Evolutionary conservation across 2,888 invertebrate species (phyloP).

Genomic region (Ophion slaviceki): DNA sequence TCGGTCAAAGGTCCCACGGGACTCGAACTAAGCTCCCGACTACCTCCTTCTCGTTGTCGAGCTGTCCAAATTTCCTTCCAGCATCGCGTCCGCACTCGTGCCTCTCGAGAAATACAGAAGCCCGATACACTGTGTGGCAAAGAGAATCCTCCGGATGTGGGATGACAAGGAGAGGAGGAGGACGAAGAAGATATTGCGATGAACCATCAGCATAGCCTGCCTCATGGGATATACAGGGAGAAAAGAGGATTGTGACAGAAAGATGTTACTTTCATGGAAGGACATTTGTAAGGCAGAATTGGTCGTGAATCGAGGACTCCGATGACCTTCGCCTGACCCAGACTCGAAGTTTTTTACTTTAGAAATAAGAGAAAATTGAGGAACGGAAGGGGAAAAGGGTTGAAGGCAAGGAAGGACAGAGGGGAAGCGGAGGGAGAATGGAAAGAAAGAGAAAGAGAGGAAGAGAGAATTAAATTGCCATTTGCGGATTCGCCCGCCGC

Average conservation of each 20-base stretch:
- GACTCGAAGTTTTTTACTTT: conserved; percentile 22
- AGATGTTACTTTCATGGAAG: conserved; percentile 61
- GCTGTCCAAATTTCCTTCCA: conserved; percentile 42
- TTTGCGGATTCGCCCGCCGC: no score
- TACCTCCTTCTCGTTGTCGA: conserved; percentile 37
- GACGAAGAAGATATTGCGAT: conserved; percentile 23
- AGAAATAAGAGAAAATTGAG: conserved; percentile 14
- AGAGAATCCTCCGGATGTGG: conserved; percentile 26
- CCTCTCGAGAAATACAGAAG: conserved; percentile 14
- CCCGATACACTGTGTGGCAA: conserved; percentile 21
- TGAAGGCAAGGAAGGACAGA: neutral
- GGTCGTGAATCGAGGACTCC: conserved; percentile 33
- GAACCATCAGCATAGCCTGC: conserved; percentile 52
- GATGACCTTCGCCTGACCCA: conserved; percentile 39
- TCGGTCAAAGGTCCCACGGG: conserved; percentile 45
- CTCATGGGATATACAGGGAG: conserved; percentile 51
- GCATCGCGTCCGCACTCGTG: conserved; percentile 11
- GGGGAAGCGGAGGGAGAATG: neutral
- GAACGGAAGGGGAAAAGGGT: neutral
- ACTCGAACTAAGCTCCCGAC: conserved; percentile 25
- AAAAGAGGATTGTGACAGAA: conserved; percentile 55
- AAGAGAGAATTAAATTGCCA: no score
- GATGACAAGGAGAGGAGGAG: conserved; percentile 10
- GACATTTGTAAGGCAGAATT: conserved; percentile 56
- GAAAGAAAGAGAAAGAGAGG: neutral